phyloP scores from a whole-genome alignment of 2,113 vertebrate genomes.

The Gnathonemus longibarbis region DNA sequence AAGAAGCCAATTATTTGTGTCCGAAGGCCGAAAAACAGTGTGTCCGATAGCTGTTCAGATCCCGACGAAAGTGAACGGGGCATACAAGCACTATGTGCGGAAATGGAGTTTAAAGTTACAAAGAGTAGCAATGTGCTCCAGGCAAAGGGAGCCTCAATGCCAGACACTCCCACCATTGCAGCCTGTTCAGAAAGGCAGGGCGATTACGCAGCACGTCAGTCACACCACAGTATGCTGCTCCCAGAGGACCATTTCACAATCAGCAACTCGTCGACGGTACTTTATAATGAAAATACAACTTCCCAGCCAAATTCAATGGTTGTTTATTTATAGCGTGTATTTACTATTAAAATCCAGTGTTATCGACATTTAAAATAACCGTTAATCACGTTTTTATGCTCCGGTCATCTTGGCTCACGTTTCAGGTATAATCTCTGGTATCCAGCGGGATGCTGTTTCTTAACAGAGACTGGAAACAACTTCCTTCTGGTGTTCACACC shows the following conservation, averaged over 20 bases:
- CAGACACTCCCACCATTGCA: slow-evolving; percentile 34
- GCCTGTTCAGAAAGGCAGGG: neutral
- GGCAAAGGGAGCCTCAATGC: neutral
- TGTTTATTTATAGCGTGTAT: neutral
- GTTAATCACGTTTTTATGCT: neutral
- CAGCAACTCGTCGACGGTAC: neutral
- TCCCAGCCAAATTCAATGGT: neutral
- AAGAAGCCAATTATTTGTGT: neutral
- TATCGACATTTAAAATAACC: neutral
- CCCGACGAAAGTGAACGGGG: neutral
- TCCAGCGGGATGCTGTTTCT: neutral
- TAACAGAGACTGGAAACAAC: neutral
- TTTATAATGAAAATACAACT: neutral
- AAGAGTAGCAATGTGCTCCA: neutral
- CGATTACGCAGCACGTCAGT: slow-evolving; percentile 14
- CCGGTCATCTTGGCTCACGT: neutral
- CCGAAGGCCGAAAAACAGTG: neutral
- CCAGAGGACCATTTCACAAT: neutral
- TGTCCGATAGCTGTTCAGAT: neutral
- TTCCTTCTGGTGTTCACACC: neutral
- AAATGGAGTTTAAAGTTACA: neutral
- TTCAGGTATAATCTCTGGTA: neutral
- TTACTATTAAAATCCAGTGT: neutral
- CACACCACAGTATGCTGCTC: neutral
- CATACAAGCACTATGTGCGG: neutral